Evolutionary conservation across 2,888 invertebrate genomes (phyloP), one percentile per base, ranked within the genome.

Genomic region (Volucella zonaria): DNA sequence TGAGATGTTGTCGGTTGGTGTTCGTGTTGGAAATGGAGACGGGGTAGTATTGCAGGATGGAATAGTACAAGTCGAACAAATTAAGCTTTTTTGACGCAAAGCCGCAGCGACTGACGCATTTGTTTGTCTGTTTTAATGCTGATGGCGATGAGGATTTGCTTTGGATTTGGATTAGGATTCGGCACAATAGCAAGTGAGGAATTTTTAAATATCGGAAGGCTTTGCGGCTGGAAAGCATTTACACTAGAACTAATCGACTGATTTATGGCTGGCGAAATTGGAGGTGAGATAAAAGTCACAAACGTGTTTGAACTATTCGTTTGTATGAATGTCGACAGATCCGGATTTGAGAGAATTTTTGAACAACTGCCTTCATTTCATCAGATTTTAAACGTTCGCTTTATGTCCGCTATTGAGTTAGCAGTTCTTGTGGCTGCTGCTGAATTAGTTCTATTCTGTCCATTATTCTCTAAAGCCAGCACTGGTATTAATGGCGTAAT

Each of bases 341-440:
- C 91, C 8, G 91, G 91, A 89, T 91, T 91, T 66, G 91, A 89
- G 38, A 91, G 83, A 18, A 91, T 91, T 74, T 91, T 61, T 91
- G 91, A 47, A 91, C 91, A n/a, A 91, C 91, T 10, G 91, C 91
- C 40, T 90, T 89, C 91, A 91, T 91, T 88, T 91, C 91, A 68
- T 91, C 91, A 4, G 91, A 91, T 91, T 88, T 91, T 91, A 76
- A 89, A 91, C 79, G 90, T 91, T 86, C 90, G 90, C 75, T 91
- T 90, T 42, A 91, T 90, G 79, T 91, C 91, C 74, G 90, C 89
- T 31, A 91, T 82, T 0, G 71, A 73, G 1, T 86, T 76, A 1
- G 90, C 89, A 0, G 91, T 90, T 62, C 81, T 78, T 23, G 83
- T 86, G 9, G 61, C 2, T 43, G 82, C 71, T 8, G 79, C 86